A percentile compares a stretch with the other conserved stretches of the same genome.
Evolutionary conservation across 2,888 invertebrate species (phyloP).

Genomic region (Shargacucullia verbasci): DNA sequence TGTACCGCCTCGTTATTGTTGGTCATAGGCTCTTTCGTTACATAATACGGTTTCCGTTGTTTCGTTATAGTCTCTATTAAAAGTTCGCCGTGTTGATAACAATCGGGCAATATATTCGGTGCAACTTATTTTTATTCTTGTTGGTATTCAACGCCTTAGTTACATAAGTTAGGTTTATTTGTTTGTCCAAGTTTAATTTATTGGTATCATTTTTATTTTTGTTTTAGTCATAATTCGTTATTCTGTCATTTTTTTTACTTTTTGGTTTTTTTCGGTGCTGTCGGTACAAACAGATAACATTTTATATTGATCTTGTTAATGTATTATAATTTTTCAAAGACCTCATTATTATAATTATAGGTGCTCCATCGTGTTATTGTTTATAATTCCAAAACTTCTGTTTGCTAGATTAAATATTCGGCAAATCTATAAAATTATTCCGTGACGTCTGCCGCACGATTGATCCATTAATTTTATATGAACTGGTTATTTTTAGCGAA

Average conservation of each 20-base stretch:
- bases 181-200: constrained; percentile 20
- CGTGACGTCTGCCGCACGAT: constrained; percentile 62
- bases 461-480: constrained; percentile 64
- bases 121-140: constrained; percentile 29
- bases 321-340: constrained; percentile 30
- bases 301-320: constrained; percentile 21
- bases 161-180: constrained; percentile 22
- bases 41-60: constrained; percentile 36
- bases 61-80: constrained; percentile 18
- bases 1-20: constrained; percentile 41
- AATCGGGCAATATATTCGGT: constrained; percentile 25
- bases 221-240: constrained; percentile 6
- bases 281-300: constrained; percentile 9
- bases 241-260: constrained; percentile 15
- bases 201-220: constrained; percentile 9
- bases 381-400: constrained; percentile 54
- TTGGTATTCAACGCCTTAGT: constrained; percentile 22
- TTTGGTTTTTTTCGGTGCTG: constrained; percentile 1
- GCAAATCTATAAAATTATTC: constrained; percentile 64
- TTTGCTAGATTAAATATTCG: constrained; percentile 52
- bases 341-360: constrained; percentile 37
- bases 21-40: constrained; percentile 34
- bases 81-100: constrained; percentile 20
- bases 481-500: constrained; percentile 49
- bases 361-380: constrained; percentile 62